Conservation (phyloP, 2,113 vertebrate genomes). For the Mus musculus region GRCm39 chr7:68330501-68331000, state of each 20-base stretch:
- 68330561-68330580: no score
- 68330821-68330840: background rate
- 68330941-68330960: background rate
- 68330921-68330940: background rate
- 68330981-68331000: background rate
- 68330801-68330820: slow-evolving; percentile 1
- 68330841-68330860: background rate
- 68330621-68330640: no score
- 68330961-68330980: background rate
- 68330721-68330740: no score
- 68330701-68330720: background rate
- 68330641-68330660: no score
- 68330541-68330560: no score
- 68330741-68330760: background rate
- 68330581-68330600: no score
- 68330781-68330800: background rate
- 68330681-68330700: no score
- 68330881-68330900: background rate
- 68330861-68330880: background rate
- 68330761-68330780: background rate
- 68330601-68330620: no score
- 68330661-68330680: no score
- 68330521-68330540: no score
- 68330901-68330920: background rate
- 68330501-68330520: background rate